Evolutionary conservation across 1,140 invertebrate species (phyloP).

Genomic region (Ylistrum balloti): DNA sequence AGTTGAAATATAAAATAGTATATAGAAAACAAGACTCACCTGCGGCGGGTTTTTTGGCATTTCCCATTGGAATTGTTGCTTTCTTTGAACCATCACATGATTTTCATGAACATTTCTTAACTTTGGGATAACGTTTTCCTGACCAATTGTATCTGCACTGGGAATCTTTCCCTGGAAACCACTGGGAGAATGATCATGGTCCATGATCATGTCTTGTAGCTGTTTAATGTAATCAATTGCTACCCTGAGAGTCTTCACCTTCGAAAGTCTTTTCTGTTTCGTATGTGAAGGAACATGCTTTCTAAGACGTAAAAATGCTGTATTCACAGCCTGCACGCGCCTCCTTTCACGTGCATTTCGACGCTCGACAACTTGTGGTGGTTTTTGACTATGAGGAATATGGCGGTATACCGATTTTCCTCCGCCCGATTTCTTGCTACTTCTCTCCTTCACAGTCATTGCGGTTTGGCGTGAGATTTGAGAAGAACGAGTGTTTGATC

Average conservation of each 20-base stretch:
- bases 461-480: neutral
- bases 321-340: slow-evolving; percentile 95
- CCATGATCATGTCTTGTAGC: slow-evolving; percentile 90
- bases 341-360: slow-evolving; percentile 96
- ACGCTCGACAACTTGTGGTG: slow-evolving; percentile 91
- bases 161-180: neutral
- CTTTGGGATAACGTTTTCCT: neutral
- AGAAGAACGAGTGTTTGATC: neutral
- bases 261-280: slow-evolving; percentile 85
- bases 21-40: neutral
- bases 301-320: slow-evolving; percentile 81
- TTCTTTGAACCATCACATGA: neutral
- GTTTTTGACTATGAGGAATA: slow-evolving; percentile 74
- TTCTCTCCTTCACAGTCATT: slow-evolving; percentile 4
- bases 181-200: slow-evolving; percentile 64
- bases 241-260: slow-evolving; percentile 95
- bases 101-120: neutral
- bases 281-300: slow-evolving; percentile 77
- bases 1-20: too few species aligned
- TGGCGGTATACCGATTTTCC: slow-evolving; percentile 71
- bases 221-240: slow-evolving; percentile 96
- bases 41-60: neutral
- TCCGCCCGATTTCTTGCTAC: neutral
- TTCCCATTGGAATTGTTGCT: neutral
- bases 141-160: neutral